Evolutionary conservation across 2,113 vertebrate genomes (phyloP), one percentile per base, ranked within the genome.

Genomic region (Dipodomys spectabilis): DNA sequence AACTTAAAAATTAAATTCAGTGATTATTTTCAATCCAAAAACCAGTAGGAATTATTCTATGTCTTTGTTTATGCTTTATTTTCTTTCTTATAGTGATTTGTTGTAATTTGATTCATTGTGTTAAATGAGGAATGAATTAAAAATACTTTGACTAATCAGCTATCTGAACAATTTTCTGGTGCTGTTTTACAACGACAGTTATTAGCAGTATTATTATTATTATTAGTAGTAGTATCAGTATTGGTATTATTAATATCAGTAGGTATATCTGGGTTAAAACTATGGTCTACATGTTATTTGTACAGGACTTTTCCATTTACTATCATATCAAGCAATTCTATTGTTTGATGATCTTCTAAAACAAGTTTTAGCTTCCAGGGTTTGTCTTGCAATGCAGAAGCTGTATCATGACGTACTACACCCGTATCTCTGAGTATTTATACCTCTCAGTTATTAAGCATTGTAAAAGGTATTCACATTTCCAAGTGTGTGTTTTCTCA

Each of bases 91-190:
- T 6, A 27, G 1, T 69, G 78, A 19, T 25, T 7, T 82, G 6
- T 44, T 49, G 1, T 19, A 79, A 35, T 65, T 95, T 77, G 9
- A 82, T 73, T 92, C 57, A 0, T 28, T 72, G 16, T 78, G 22
- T 67, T 27, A 25, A 35, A 18, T 69, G 10, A 88, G 16, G 3
- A 28, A 74, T 32, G 28, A 4, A 19, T 44, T 86, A 10, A 86
- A 92, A 78, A 35, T 83, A 68, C 16, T 74, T 84, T 91, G 53
- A 9, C 13, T n/a, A 57, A 73, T 57, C 13, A 96, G 72, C 84
- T 28, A 75, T 18, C 7, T 82, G n/a, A 22, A 1, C 4, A 53
- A 82, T 23, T 86, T 15, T 8, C 25, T 71, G 3, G 19, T 74
- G 30, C 11, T 69, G 19, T 13, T 82, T 78, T 28, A 30, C 71